Evolutionary conservation across 1,140 invertebrate genomes (phyloP), one percentile per base, ranked within the genome.

Genomic region (Drosophila bocqueti): DNA sequence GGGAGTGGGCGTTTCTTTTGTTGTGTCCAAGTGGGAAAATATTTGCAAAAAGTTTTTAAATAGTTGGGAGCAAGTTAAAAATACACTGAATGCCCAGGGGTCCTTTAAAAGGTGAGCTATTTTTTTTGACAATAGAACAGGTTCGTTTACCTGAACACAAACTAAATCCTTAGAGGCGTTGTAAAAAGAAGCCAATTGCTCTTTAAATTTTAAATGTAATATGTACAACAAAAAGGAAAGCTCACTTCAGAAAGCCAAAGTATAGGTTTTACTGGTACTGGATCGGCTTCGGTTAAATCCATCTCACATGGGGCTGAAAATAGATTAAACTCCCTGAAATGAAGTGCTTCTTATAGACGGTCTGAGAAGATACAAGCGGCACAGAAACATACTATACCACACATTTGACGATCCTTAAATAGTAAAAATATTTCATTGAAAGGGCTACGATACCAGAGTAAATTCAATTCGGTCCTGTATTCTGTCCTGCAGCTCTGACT

Each of bases 21-120:
- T 40, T 26, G 11, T 11, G 5, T 7, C 16, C 4, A 47, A 63
- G 29, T n/a, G 52, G n/a, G 11, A 36, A 34, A 34, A 58, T 57
- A 72, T 69, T 36, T 42, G 43, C 15, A 4, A 59, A 52, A 52
- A 21, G n/a, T 38, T 71, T 73, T 60, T 29, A 72, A 52, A 38
- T 49, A 61, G 38, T 42, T 43, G 9, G n/a, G 10, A 26, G 38
- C 1, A 29, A 31, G 21, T 18, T 43, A n/a, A 59, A 34, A 21
- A 21, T 29, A 42, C 7, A 3, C 3, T 4, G 15, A 9, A 13
- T 13, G 36, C 36, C 36, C 36, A 38, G 11, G 36, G 11, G 11
- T 38, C 36, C 4, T 4, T 38, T 13, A 38, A 5, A 64, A 15
- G 16, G 18, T 40, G 61, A 5, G 16, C 3, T 16, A 24, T 15